Conservation (phyloP, 1,140 invertebrate genomes). For the Dreissena rostriformis region DNA sequence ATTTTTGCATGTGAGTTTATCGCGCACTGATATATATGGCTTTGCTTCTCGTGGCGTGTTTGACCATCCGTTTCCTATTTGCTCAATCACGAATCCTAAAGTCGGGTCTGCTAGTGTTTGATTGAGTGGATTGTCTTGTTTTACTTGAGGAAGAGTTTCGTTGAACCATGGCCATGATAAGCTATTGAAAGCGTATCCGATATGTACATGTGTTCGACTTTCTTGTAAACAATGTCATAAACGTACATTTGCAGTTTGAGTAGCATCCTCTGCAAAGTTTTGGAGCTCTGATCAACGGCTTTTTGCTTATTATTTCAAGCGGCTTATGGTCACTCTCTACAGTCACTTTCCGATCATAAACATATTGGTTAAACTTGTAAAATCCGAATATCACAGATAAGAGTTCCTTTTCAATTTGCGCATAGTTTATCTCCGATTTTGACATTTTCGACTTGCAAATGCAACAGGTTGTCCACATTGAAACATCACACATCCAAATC, state of each 20-base stretch:
- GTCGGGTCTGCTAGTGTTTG: no score
- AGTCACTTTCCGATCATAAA: conserved; percentile 76
- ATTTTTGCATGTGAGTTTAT: no score
- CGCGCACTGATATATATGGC: no score
- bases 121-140: no score
- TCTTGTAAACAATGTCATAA: conserved; percentile 76
- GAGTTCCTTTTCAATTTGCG: conserved; percentile 78
- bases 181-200: conserved; percentile 48
- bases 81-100: no score
- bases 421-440: conserved; percentile 69
- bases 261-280: conserved; percentile 79
- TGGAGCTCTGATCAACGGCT: conserved; percentile 76
- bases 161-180: not conserved
- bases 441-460: conserved; percentile 52
- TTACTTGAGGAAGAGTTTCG: no score
- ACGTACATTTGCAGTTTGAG: conserved; percentile 79
- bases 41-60: no score
- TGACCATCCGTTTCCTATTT: no score
- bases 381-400: conserved; percentile 77
- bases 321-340: conserved; percentile 79
- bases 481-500: conserved; percentile 43
- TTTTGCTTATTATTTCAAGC: conserved; percentile 78
- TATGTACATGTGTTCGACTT: conserved; percentile 79
- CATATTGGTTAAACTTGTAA: conserved; percentile 83
- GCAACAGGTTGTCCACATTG: conserved; percentile 52